These are phyloP conservation scores for Cephus runcator DNA, from an alignment of 2,888 invertebrate species.

Conservation along the genomic window DNA sequence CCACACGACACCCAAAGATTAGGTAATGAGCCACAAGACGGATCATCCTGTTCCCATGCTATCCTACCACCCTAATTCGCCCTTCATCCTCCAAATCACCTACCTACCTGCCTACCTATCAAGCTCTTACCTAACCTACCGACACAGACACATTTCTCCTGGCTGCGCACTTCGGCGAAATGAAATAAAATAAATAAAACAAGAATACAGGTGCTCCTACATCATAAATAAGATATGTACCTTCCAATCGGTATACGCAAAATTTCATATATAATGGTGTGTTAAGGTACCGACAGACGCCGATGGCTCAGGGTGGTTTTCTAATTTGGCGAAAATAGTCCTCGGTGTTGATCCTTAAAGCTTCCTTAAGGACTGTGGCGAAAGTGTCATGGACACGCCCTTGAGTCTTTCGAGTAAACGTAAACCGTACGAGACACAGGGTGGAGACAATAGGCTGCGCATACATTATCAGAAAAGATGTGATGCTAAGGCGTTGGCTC, in stretches of 20 bases:
- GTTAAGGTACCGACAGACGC: not conserved
- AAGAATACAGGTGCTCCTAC: not conserved
- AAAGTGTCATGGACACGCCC: not conserved
- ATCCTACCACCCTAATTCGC: slow-evolving; percentile 23
- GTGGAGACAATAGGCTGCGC: slow-evolving; percentile 5
- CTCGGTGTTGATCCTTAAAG: not conserved
- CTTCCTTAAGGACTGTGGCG: not conserved
- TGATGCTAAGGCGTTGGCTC: slow-evolving; percentile 47
- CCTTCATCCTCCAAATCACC: slow-evolving; percentile 16
- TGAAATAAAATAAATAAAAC: not conserved
- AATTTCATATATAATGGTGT: not conserved
- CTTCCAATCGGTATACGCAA: not conserved
- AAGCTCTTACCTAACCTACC: not conserved
- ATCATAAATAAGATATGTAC: not conserved
- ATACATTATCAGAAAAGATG: slow-evolving; percentile 31
- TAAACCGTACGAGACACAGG: not conserved
- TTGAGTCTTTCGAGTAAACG: slow-evolving; percentile 1
- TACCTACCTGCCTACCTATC: slow-evolving; percentile 10
- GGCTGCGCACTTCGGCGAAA: slow-evolving; percentile 10
- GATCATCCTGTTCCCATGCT: slow-evolving; percentile 39
- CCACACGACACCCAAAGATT: slow-evolving; percentile 34
- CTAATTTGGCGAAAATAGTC: not conserved
- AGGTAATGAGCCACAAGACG: slow-evolving; percentile 40
- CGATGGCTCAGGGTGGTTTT: not conserved
- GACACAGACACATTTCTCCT: not conserved